phyloP scores from a whole-genome alignment of 2,797 vertebrate species.

The Myripristis jacobus region DNA sequence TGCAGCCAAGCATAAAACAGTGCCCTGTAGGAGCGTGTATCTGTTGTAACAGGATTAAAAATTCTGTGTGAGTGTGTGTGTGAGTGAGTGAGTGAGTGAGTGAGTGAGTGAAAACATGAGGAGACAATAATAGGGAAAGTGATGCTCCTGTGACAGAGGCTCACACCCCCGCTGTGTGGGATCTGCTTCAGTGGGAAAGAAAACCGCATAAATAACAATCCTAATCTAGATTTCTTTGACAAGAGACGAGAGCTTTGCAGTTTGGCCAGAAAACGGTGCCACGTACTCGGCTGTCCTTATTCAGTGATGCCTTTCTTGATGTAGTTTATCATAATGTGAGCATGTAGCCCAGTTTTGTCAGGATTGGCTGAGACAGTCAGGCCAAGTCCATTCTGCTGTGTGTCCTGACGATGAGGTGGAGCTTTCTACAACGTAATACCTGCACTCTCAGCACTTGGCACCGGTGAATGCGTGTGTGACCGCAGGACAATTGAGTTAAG shows the following conservation, averaged over 20 bases:
- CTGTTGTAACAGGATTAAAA: background rate
- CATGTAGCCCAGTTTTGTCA: background rate
- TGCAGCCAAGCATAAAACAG: background rate
- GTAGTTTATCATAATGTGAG: background rate
- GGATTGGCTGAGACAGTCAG: background rate
- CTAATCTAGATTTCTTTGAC: slow-evolving; percentile 7
- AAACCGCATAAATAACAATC: background rate
- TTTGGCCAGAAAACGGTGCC: background rate
- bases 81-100: too few relatives aligned
- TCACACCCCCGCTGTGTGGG: background rate
- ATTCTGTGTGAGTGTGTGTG: background rate
- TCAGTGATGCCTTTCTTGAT: background rate
- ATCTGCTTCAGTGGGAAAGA: background rate
- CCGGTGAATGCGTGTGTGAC: background rate
- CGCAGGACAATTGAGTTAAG: background rate
- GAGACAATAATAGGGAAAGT: background rate
- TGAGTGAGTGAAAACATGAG: background rate
- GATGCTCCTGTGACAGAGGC: background rate
- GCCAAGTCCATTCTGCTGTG: background rate
- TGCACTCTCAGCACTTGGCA: slow-evolving; percentile 9
- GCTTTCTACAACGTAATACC: background rate
- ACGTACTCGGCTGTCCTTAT: background rate
- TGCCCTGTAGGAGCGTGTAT: background rate
- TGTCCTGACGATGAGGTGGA: slow-evolving; percentile 2
- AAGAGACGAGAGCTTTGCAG: background rate